Evolutionary conservation across 2,888 invertebrate species (phyloP).

Genomic region (Anarsia innoxiella): DNA sequence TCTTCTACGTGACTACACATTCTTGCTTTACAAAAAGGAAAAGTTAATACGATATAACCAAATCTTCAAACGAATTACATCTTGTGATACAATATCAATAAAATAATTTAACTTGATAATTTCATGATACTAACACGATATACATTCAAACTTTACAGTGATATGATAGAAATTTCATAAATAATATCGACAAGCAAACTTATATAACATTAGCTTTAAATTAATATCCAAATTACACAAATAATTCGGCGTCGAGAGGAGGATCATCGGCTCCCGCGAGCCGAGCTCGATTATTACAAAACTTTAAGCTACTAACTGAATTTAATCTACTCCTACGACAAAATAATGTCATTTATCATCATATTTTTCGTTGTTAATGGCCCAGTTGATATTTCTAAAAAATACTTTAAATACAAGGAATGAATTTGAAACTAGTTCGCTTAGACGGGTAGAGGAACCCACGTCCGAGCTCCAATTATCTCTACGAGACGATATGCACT

Average conservation of each 20-base stretch:
- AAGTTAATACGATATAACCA: slow-evolving; percentile 13
- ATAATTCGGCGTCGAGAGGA: slow-evolving; percentile 53
- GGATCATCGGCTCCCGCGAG: slow-evolving; percentile 25
- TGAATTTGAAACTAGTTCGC: slow-evolving; percentile 26
- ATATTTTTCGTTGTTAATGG: slow-evolving; percentile 42
- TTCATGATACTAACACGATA: too few species aligned
- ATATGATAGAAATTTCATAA: slow-evolving; percentile 44
- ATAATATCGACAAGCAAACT: slow-evolving; percentile 25
- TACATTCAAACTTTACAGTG: slow-evolving; percentile 36
- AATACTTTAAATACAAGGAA: slow-evolving; percentile 27
- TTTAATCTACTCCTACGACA: slow-evolving; percentile 13
- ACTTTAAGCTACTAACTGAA: slow-evolving; percentile 15
- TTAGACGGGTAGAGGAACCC: slow-evolving; percentile 31
- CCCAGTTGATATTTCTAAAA: slow-evolving; percentile 22
- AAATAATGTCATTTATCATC: slow-evolving; percentile 15
- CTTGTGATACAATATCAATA: too few species aligned
- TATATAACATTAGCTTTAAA: slow-evolving; percentile 28
- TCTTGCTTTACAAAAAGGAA: slow-evolving; percentile 12
- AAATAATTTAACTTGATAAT: too few species aligned
- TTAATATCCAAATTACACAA: slow-evolving; percentile 25
- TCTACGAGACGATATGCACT: slow-evolving; percentile 33
- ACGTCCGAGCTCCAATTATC: slow-evolving; percentile 38
- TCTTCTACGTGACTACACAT: slow-evolving; percentile 32
- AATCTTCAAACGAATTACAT: not conserved
- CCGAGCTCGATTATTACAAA: slow-evolving; percentile 14